Evolutionary conservation across 1,140 invertebrate species (phyloP), one percentile per base, ranked within the genome.

Genomic region (Armadillidium nasatum): DNA sequence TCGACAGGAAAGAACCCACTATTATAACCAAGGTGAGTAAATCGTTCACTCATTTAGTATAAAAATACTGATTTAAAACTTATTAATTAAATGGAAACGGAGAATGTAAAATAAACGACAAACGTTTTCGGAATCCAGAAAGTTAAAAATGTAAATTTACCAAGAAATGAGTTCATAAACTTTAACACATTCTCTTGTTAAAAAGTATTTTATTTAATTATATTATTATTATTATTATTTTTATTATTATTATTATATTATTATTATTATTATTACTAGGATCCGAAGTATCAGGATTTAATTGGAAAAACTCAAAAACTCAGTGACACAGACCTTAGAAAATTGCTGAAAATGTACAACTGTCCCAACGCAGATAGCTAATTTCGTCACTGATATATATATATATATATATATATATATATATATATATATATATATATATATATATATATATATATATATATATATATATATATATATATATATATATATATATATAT

Each of bases 301-400:
- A 86, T 88, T 81, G 87, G 87, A 13, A n/a, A n/a, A n/a, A n/a
- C n/a, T n/a, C 87, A 88, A 80, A 76, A 83, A 21, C 86, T 88
- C 75, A 86, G 85, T 74, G 77, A 82, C 0, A 84, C 83, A 15
- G 87, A 88, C 80, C 78, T 88, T 11, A 76, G 80, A 7, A 87
- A 88, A 76, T 84, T 88, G 66, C 86, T 86, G 76, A 85, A 84
- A 66, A 81, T 88, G 11, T 88, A 88, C 81, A 82, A 84, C 46
- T 87, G 85, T n/a, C n/a, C n/a, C n/a, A n/a, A n/a, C n/a, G n/a
- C 10, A 54, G 76, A 10, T 77, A n/a, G n/a, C n/a, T n/a, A n/a
- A n/a, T n/a, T n/a, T n/a, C n/a, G n/a, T n/a, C n/a, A n/a, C n/a
- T n/a, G n/a, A n/a, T n/a, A n/a, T n/a, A n/a, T n/a, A n/a, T n/a